Conservation (phyloP, 2,888 invertebrate genomes). For the Morpho helenor region DNA sequence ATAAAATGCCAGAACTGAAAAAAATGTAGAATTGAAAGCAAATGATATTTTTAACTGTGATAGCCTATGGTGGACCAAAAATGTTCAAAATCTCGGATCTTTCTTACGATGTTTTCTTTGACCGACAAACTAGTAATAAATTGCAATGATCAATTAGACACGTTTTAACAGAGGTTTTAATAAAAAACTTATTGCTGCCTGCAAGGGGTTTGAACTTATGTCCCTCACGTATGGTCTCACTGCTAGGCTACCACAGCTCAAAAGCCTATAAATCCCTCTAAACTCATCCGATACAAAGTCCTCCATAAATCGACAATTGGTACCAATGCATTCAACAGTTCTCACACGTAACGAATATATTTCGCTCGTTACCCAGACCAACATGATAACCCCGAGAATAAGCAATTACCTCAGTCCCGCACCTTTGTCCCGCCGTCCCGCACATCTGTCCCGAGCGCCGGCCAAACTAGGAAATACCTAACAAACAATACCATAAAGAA, state of each 20-base stretch:
- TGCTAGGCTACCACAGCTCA: background rate
- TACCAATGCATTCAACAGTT: constrained; percentile 24
- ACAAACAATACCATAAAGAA: constrained; percentile 43
- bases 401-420: constrained; percentile 34
- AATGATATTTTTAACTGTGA: too few relatives aligned
- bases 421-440: constrained; percentile 33
- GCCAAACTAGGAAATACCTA: constrained; percentile 37
- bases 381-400: constrained; percentile 31
- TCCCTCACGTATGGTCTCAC: too few relatives aligned
- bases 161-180: too few relatives aligned
- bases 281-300: constrained; percentile 22
- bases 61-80: too few relatives aligned
- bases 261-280: constrained; percentile 13
- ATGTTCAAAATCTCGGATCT: too few relatives aligned
- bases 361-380: constrained; percentile 26
- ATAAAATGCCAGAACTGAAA: too few relatives aligned
- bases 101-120: too few relatives aligned
- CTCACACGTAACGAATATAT: constrained; percentile 29
- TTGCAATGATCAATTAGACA: too few relatives aligned
- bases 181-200: too few relatives aligned
- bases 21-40: too few relatives aligned
- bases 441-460: constrained; percentile 38
- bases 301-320: constrained; percentile 21
- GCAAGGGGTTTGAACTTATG: too few relatives aligned
- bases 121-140: too few relatives aligned